Percentiles rank a stretch among this genome's conserved stretches.
phyloP scores from a whole-genome alignment of 2,888 invertebrate species.

The Malacosoma neustria region DNA sequence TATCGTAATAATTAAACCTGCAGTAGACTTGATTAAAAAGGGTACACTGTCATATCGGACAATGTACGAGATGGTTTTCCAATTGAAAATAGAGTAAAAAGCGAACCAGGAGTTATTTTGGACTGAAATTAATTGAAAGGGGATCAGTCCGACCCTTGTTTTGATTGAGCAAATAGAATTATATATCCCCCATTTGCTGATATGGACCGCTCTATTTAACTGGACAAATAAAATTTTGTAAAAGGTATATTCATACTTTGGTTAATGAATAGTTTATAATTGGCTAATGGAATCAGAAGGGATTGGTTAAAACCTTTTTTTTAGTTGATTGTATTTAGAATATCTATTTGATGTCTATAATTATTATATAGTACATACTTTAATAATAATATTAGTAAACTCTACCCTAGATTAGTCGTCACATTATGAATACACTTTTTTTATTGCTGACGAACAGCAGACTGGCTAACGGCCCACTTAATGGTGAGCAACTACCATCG shows the following conservation, averaged over 20 bases:
- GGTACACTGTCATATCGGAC: conserved; percentile 1
- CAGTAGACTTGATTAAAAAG: not conserved
- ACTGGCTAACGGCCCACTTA: no score
- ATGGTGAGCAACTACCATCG: no score
- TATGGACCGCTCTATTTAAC: conserved; percentile 54
- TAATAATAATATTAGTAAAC: no score
- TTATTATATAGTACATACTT: no score
- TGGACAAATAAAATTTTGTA: conserved; percentile 35
- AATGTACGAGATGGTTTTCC: conserved; percentile 22
- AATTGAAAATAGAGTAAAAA: conserved; percentile 42
- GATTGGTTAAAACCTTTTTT: not conserved
- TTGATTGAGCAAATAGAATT: conserved; percentile 63
- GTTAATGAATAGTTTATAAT: conserved; percentile 6
- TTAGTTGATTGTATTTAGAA: not conserved
- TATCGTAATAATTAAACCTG: not conserved
- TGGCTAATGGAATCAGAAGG: not conserved
- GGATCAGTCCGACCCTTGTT: conserved; percentile 52
- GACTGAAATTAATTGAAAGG: conserved; percentile 51
- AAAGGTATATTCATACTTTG: conserved; percentile 7
- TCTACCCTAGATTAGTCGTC: no score
- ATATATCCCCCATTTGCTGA: conserved; percentile 44
- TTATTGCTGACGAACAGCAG: no score
- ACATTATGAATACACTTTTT: no score
- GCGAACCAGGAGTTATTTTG: conserved; percentile 22
- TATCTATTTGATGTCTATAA: no score